Base-by-base conservation (phyloP, 2,888 invertebrate species). In the Anarsia innoxiella region DNA sequence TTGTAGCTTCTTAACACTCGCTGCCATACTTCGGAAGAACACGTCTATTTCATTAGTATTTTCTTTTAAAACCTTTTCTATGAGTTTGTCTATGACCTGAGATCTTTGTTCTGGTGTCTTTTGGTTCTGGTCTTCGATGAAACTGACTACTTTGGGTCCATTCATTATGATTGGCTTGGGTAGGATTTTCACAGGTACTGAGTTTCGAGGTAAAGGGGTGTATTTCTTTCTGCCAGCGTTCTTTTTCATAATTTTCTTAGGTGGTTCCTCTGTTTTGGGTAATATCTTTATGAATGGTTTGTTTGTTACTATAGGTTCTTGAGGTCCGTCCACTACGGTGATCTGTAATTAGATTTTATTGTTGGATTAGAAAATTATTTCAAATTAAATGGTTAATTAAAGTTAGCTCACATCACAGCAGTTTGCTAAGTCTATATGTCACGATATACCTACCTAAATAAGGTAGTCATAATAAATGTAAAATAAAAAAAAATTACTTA, bases 21-120 rank as follows among this genome's bases (percentile, higher is more conserved):
- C 79, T 0, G 84, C 83, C 84, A 84, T 84, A 55, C 83, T 83
- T 34, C 79, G 60, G 39, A 84, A 84, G 56, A 84, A 84, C 0
- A 84, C 80, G 40, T 84, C 84, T 31, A 84, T 78, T 66, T 83
- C 82, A 47, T 84, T 84, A 13, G 82, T 82, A 33, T 78, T 78
- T 38, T 84, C 84, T 50, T 75, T 83, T 0, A 84, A 48, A 28
- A 82, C 66, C 54, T 73, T 82, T 42, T 84, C 84, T 49, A 83
- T 79, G 2, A 84, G 61, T 51, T 72, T 80, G 43, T 84, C 83
- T 48, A 84, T 62, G 1, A 64, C 62, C 46, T 82, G 71, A 0
- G 80, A 74, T 40, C 73, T 62, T 23, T 70, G 68, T 31, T 75
- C 72, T 0, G 66, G 51, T 32, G 56, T 42, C 47, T 74, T 79